phyloP scores from a whole-genome alignment of 2,113 vertebrate genomes.

The Corythoichthys intestinalis region DNA sequence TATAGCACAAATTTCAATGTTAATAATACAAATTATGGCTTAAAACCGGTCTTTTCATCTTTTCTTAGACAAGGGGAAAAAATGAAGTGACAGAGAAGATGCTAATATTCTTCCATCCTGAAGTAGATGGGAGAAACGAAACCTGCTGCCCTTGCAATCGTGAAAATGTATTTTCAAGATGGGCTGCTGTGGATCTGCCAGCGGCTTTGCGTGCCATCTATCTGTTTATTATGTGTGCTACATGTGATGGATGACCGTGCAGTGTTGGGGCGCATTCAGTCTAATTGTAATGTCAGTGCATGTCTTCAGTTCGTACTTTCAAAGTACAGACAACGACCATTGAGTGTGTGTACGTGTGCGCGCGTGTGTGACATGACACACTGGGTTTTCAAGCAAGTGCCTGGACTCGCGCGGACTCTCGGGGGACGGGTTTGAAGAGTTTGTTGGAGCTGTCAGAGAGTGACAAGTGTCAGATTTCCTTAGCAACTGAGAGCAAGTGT shows the following conservation, averaged over 20 bases:
- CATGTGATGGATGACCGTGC: slow-evolving; percentile 68
- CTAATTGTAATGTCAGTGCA: slow-evolving; percentile 67
- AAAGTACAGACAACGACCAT: slow-evolving; percentile 50
- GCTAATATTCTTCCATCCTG: slow-evolving; percentile 17
- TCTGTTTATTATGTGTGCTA: slow-evolving; percentile 18
- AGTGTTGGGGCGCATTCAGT: slow-evolving; percentile 38
- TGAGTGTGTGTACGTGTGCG: slow-evolving; percentile 15
- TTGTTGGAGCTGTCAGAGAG: slow-evolving; percentile 8
- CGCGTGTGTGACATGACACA: slow-evolving; percentile 7
- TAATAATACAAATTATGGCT: too few species aligned
- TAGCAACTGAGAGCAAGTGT: neutral
- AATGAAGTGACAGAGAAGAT: neutral
- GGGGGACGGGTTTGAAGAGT: slow-evolving; percentile 33
- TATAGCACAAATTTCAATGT: slow-evolving; percentile 6
- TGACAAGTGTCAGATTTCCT: slow-evolving; percentile 38
- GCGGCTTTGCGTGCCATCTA: slow-evolving; percentile 11
- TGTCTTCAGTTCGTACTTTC: slow-evolving; percentile 46
- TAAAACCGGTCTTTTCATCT: neutral
- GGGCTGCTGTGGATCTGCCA: slow-evolving; percentile 22
- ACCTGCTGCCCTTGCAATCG: slow-evolving; percentile 8
- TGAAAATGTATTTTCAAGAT: slow-evolving; percentile 35
- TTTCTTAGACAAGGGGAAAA: neutral
- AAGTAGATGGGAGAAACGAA: slow-evolving; percentile 2
- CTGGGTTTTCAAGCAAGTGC: neutral
- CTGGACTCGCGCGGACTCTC: slow-evolving; percentile 5